Evolutionary conservation across 1,140 invertebrate species (phyloP), one percentile per base, ranked within the genome.

Genomic region (Dinoponera quadriceps): DNA sequence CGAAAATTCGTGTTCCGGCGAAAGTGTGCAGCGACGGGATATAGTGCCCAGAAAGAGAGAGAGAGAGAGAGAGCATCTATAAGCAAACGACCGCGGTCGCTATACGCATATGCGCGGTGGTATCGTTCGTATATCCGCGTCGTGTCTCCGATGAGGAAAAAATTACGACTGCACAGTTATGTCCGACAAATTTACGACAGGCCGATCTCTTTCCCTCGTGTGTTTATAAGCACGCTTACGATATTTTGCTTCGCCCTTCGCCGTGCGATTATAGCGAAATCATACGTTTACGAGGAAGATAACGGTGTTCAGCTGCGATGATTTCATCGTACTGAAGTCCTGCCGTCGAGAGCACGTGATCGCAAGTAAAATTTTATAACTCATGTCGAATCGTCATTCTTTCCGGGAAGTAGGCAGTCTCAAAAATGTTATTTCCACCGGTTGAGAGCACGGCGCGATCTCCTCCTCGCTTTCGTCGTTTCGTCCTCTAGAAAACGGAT

Each of bases 351-450:
- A 16, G 14, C 25, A n/a, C 22, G 29, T 2, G 14, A 38, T 27
- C 33, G 63, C 78, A 72, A 80, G 82, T 71, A 62, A 72, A 84
- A 80, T 81, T 71, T 81, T 65, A 38, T 63, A 63, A 25, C 59
- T 84, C 49, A 54, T 55, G 16, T 33, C 51, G 27, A 44, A 62
- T 49, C 59, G 44, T 80, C 75, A 29, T 73, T 55, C 65, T 48
- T 74, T 20, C 16, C 60, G 51, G 60, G 38, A 73, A 71, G 74
- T 69, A 82, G 62, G 74, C 60, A 73, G 62, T 74, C 54, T 82
- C 68, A 62, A 82, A 62, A 82, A 73, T 20, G 77, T 84, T 84
- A 84, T 22, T 84, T 73, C 68, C 77, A 68, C 49, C 66, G 54
- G 68, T 20, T 63, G 77, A 72, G 51, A 68, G 49, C 59, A 55